These are phyloP conservation scores for Ptychochromis oligacanthus DNA, from an alignment of 2,113 vertebrate species.

Conservation along the genomic window DNA sequence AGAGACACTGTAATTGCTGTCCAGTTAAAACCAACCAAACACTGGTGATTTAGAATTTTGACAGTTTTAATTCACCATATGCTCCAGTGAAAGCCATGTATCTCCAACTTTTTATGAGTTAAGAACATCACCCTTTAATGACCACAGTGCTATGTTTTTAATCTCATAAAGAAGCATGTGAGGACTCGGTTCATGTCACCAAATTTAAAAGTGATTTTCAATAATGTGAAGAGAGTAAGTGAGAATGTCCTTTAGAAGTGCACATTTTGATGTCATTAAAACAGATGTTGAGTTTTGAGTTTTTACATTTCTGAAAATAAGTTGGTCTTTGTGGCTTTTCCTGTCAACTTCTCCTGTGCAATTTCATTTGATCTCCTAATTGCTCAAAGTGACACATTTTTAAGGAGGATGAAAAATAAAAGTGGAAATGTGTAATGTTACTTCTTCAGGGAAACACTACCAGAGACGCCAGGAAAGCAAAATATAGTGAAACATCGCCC, in stretches of 20 bases:
- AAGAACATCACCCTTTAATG: background rate
- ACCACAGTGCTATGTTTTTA: too few species aligned
- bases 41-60: background rate
- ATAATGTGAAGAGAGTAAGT: background rate
- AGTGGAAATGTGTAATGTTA: background rate
- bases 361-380: background rate
- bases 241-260: background rate
- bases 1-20: background rate
- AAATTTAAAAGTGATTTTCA: background rate
- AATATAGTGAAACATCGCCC: conserved; percentile 74
- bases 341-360: background rate
- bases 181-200: background rate
- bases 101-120: background rate
- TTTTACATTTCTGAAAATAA: background rate
- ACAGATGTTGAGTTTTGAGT: background rate
- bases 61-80: background rate
- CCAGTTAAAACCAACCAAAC: background rate
- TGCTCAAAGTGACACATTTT: background rate
- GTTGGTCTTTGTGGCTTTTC: background rate
- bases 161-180: background rate
- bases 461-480: background rate
- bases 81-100: background rate
- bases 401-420: background rate
- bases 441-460: background rate
- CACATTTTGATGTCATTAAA: background rate